Base-by-base conservation (phyloP, 2,113 vertebrate genomes). In the Malurus melanocephalus region DNA sequence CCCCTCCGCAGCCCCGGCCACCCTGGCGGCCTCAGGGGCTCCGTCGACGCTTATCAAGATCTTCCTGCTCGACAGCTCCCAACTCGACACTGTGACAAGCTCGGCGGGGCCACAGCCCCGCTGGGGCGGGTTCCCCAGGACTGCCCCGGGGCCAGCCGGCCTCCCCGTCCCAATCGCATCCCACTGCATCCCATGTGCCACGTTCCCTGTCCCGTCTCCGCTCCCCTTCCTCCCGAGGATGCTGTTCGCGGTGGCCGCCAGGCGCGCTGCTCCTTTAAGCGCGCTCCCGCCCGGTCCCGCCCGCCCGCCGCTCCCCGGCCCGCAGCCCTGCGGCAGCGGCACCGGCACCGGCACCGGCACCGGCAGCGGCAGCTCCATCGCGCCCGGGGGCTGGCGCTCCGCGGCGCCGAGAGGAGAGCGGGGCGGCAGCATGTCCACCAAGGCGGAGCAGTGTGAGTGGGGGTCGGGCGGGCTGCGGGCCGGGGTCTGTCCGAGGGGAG, bases 391-490 rank as follows among this genome's bases (percentile, higher is more conserved):
- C 85, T 81, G 88, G 73, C 72, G 93, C 88, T 89, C 67, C 88
- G 84, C 82, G 90, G 95, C 49, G 68, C 90, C 68, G 95, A 92
- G 92, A 66, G 60, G 92, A 93, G 91, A 93, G 88, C 89, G 90
- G 64, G 80, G 53, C 93, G 92, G 85, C 96, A 99, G 98, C 96
- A 99, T 99, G 99, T 99, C 99, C 96, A 99, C 99, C 94, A 99
- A 99, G 97, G 99, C 99, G 95, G 99, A 99, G 96, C 99, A 99
- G 96, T 99, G 99, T 99, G 97, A 99, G 99, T 99, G 98, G 93
- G 93, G 35, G 35, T 35, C 35, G 35, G 35, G 35, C 35, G 35
- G 35, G 35, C 35, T 35, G 35, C 35, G 35, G 35, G 35, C 35
- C 35, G 35, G 9, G 35, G 35, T 35, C 35, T 35, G 35, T 35